Evolutionary conservation across 2,888 invertebrate species (phyloP), one percentile per base, ranked within the genome.

Genomic region (Cerastoderma edule): DNA sequence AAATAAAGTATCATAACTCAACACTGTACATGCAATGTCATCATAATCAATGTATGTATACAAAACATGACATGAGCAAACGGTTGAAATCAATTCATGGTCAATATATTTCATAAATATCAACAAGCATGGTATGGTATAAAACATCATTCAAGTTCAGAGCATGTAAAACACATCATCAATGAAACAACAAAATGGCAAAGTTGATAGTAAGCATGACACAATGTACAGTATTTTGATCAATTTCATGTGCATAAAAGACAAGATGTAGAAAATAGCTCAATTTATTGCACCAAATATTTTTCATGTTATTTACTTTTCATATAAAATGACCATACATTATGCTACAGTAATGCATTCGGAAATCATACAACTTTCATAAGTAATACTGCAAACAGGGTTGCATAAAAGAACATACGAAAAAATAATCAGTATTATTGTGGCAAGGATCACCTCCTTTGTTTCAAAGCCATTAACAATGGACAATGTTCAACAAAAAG

Each of bases 1-100:
- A 50, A 50, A 33, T 33, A 57, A 32, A 57, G 6, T 16, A 57
- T n/a, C 8, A 33, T 57, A 32, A 39, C 39, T 33, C 39, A 60
- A 60, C 60, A 39, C 24, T 60, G 57, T 60, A 60, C 60, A 60
- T 60, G 60, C 60, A 60, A 60, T 33, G 27, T 39, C 19, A 60
- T 13, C 35, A 60, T 60, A 35, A 39, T 53, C 13, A 3, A 22
- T 53, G 60, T 39, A 60, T 60, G 39, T 27, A 60, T 60, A 39
- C 39, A 39, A 60, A 60, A 39, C 39, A 60, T 22, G 60, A 33
- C 60, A 60, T 10, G n/a, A n/a, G n/a, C n/a, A 60, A n/a, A 60
- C 39, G 39, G 35, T 60, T 32, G 32, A 60, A 32, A 39, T 60
- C 39, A 39, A 39, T 39, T 24, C 22, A 50, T 24, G 22, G 50